phyloP scores from a whole-genome alignment of 2,113 vertebrate genomes.

The Hemichromis elongatus region DNA sequence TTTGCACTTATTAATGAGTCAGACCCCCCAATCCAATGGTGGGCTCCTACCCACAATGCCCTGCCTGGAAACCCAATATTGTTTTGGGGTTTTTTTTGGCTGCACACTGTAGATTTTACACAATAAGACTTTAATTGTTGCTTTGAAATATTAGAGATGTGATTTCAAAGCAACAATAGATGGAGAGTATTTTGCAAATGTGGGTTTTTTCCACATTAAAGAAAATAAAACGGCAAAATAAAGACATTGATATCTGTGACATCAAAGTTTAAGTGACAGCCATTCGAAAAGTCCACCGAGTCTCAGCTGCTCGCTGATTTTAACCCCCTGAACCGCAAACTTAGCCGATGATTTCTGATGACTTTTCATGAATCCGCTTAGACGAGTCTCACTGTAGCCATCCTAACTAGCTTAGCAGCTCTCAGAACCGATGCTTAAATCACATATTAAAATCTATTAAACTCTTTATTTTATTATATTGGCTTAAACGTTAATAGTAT shows the following conservation, averaged over 20 bases:
- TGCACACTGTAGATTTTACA: background rate
- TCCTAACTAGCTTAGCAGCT: background rate
- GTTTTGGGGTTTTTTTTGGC: no score
- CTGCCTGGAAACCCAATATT: no score
- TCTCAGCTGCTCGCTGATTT: no score
- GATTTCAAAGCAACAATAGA: no score
- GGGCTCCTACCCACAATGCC: background rate
- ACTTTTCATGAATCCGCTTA: no score
- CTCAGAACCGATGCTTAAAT: background rate
- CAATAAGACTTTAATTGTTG: no score
- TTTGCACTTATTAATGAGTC: background rate
- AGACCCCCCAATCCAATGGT: background rate
- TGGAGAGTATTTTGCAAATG: no score
- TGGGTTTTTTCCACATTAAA: background rate
- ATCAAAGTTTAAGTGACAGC: no score
- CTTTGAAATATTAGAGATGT: no score
- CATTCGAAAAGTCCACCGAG: no score
- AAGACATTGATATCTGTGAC: background rate
- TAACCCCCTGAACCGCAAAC: no score
- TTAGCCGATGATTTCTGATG: no score
- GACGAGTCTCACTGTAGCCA: background rate
- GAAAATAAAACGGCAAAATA: background rate
- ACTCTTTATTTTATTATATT: background rate
- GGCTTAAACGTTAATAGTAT: background rate
- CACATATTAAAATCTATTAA: background rate